Percentiles rank a stretch among this genome's conserved stretches.
phyloP scores from a whole-genome alignment of 1,140 invertebrate species.

The Pristionchus pacificus region DNA sequence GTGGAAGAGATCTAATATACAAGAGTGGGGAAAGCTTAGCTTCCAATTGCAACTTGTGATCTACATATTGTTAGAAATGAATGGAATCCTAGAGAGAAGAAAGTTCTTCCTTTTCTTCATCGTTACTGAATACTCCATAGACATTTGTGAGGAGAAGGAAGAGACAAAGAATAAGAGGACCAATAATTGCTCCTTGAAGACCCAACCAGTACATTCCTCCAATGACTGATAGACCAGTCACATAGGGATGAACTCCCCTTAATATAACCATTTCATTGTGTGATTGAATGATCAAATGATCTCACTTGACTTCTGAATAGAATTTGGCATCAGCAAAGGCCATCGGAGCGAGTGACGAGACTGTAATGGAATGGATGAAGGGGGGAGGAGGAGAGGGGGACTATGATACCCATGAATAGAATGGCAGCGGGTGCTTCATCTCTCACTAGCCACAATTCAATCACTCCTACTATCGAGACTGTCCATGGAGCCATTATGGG shows the following conservation, averaged over 20 bases:
- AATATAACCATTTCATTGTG: conserved; percentile 2
- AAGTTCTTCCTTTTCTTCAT: too few relatives aligned
- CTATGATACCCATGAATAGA: neutral
- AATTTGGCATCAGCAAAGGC: conserved; percentile 85
- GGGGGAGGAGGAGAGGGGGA: too few relatives aligned
- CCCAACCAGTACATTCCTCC: conserved; percentile 97
- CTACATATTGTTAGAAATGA: too few relatives aligned
- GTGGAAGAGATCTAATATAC: too few relatives aligned
- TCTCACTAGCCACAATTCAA: conserved; percentile 83
- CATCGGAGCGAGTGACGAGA: conserved; percentile 72
- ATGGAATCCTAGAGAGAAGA: too few relatives aligned
- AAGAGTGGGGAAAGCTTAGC: too few relatives aligned
- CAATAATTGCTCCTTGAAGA: conserved; percentile 90
- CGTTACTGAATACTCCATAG: conserved; percentile 60
- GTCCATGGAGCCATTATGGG: conserved; percentile 90
- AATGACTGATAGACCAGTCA: conserved; percentile 92
- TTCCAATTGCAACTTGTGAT: too few relatives aligned
- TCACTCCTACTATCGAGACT: conserved; percentile 82
- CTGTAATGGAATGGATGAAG: conserved; percentile 64
- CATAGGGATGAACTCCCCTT: conserved; percentile 89
- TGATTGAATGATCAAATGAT: conserved; percentile 13
- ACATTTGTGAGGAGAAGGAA: conserved; percentile 76
- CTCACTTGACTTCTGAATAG: conserved; percentile 92
- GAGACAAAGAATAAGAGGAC: conserved; percentile 83
- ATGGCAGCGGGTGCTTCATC: neutral